These are phyloP conservation scores for Myrmecobius fasciatus DNA, from an alignment of 2,113 vertebrate species.

Conservation along the genomic window DNA sequence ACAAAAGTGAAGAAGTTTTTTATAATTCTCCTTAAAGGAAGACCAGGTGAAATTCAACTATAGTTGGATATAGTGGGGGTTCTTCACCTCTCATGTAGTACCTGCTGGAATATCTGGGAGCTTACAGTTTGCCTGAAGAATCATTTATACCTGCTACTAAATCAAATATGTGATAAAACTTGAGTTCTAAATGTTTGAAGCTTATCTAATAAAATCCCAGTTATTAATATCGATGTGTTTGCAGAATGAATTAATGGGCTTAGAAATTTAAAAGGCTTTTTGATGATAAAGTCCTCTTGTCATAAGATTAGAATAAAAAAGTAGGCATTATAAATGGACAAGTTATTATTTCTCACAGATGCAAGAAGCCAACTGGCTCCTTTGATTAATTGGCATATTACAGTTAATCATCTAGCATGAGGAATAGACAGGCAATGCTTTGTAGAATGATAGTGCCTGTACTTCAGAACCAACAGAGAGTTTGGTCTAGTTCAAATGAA, in stretches of 20 bases:
- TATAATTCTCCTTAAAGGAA: not conserved
- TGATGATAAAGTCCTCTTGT: not conserved
- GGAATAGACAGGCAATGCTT: not conserved
- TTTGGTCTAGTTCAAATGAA: slow-evolving; percentile 15
- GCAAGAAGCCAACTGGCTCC: slow-evolving; percentile 14
- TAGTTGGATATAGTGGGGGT: not conserved
- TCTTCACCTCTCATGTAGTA: not conserved
- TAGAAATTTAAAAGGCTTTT: slow-evolving; percentile 17
- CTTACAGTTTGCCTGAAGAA: not conserved
- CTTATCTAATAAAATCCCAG: slow-evolving; percentile 5
- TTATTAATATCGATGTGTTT: slow-evolving; percentile 5
- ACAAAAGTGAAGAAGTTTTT: not conserved
- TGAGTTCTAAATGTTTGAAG: not conserved
- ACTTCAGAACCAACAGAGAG: not conserved
- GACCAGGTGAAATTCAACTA: not conserved
- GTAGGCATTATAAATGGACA: not conserved
- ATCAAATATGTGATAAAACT: not conserved
- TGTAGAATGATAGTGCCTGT: not conserved
- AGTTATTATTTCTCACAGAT: not conserved
- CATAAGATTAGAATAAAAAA: not conserved
- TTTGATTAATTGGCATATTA: not conserved
- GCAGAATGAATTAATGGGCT: slow-evolving; percentile 6
- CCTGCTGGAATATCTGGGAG: not conserved
- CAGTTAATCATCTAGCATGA: not conserved
- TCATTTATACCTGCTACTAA: not conserved